phyloP scores from a whole-genome alignment of 2,797 vertebrate species.

The Chaetodon trifasciatus region DNA sequence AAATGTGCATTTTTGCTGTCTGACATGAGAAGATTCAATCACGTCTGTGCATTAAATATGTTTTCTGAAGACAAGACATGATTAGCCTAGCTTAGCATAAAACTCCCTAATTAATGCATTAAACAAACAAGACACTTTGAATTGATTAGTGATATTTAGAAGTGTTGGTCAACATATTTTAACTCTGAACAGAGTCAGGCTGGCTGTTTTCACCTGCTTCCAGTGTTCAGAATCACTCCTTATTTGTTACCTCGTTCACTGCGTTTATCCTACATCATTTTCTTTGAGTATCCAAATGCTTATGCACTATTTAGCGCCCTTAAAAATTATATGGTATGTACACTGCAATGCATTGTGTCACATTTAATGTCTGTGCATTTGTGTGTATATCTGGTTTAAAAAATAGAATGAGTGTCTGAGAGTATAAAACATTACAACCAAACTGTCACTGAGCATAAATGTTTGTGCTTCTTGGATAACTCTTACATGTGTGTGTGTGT shows the following conservation, averaged over 20 bases:
- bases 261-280: no score
- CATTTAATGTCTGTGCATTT: neutral
- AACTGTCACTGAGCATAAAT: neutral
- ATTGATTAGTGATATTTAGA: no score
- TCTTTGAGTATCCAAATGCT: no score
- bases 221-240: no score
- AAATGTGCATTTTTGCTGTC: neutral
- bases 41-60: neutral
- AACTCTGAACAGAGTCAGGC: no score
- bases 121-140: neutral
- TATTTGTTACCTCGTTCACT: no score
- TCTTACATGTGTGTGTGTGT: neutral
- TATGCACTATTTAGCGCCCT: no score
- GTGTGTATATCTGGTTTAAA: neutral
- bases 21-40: neutral
- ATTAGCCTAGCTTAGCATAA: neutral
- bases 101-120: neutral
- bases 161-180: no score
- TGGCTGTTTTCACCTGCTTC: no score
- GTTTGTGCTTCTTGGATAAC: conserved; percentile 30
- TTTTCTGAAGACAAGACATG: neutral
- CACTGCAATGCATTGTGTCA: no score
- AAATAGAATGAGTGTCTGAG: neutral
- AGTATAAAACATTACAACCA: conserved; percentile 11
- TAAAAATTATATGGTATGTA: no score